Conservation (phyloP, 2,888 invertebrate species). For the Melanargia galathea region DNA sequence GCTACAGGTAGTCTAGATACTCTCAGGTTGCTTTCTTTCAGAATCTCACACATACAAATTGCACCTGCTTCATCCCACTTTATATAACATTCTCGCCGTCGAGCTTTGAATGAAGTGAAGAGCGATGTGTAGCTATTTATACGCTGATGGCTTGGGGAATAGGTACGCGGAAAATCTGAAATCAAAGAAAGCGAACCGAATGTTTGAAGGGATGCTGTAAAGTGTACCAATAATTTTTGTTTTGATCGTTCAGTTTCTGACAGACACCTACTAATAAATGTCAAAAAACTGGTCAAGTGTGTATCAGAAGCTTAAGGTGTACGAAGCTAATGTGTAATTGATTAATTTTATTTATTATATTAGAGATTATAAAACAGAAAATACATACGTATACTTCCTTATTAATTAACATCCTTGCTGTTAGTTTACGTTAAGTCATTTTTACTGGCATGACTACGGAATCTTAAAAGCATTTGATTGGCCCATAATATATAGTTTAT, state of each 20-base stretch:
- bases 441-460: too few relatives aligned
- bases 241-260: neutral
- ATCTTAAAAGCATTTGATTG: too few relatives aligned
- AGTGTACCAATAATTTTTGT: neutral
- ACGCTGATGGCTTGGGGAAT: conserved; percentile 31
- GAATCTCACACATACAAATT: conserved; percentile 15
- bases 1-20: neutral
- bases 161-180: conserved; percentile 26
- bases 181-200: conserved; percentile 11
- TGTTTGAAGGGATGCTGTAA: neutral
- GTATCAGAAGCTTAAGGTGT: too few relatives aligned
- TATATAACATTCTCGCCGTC: conserved; percentile 38
- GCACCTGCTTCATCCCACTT: conserved; percentile 20
- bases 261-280: too few relatives aligned
- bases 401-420: too few relatives aligned
- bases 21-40: conserved; percentile 3
- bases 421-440: too few relatives aligned
- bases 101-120: conserved; percentile 42
- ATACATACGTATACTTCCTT: too few relatives aligned
- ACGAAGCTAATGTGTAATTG: too few relatives aligned
- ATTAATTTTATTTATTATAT: too few relatives aligned
- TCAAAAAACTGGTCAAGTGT: too few relatives aligned
- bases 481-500: too few relatives aligned
- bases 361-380: too few relatives aligned
- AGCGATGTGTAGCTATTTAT: conserved; percentile 41